Base-by-base conservation (phyloP, 2,888 invertebrate genomes). In the Salpingus planirostris region DNA sequence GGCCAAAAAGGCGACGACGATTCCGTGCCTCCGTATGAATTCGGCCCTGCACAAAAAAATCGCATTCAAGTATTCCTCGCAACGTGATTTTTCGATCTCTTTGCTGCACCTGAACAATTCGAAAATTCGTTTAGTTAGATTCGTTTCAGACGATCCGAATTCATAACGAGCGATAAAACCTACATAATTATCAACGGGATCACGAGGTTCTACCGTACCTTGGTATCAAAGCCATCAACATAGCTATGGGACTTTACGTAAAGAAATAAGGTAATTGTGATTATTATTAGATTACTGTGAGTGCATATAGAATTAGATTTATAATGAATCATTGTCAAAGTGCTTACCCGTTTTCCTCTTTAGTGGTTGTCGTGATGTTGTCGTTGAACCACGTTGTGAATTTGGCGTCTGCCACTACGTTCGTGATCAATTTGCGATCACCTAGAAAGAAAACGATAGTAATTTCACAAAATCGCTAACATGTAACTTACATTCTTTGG, bases 181-280 rank as follows among this genome's bases (percentile, higher is more conserved):
- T n/a, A 25, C 22, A 27, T 27, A 22, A 29, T 21, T 21, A 3
- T 29, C 12, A 11, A n/a, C 24, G 11, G 11, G 11, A 24, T 18
- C 6, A 8, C 18, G 18, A 18, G 18, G n/a, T n/a, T n/a, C 11
- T 69, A 78, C 78, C 72, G 80, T 90, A 90, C 90, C 90, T 90
- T 79, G 89, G 82, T 72, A 89, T 73, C 66, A 86, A 78, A 74
- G 86, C 84, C 78, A 89, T 88, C 81, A 89, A 81, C 75, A 83
- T 85, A 69, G 86, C 86, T 74, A 90, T 86, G 69, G 88, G 87
- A 71, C 81, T 81, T 58, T 46, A 51, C 39, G 52, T 66, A 65
- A 48, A 44, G 40, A 40, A 35, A 40, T 39, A 31, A 42, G 37
- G 43, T 26, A 34, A 35, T 40, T 24, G 25, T 24, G 15, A 34